Evolutionary conservation across 1,140 invertebrate genomes (phyloP), one percentile per base, ranked within the genome.

Genomic region (Ericerus pela): DNA sequence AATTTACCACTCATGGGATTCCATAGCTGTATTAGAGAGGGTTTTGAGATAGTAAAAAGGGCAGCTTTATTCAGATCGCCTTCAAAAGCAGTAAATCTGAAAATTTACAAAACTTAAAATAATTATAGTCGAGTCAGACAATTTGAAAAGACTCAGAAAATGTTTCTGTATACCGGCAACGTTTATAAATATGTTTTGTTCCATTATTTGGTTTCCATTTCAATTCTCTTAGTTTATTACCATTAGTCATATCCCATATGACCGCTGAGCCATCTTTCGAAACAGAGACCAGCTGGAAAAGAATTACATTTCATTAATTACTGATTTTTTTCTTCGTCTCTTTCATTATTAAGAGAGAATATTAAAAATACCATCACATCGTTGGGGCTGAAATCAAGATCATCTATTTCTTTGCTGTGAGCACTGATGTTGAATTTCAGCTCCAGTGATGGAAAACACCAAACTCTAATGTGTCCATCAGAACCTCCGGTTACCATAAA

Each of bases 401-500:
- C 91, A 69, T 95, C 91, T 56, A 96, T 81, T 74, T 91, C 88
- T 69, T 82, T 83, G 28, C 69, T 75, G 63, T 91, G 87, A 27
- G 77, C 80, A 59, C 79, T 69, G 20, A 95, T 70, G 59, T 84
- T 79, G 62, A 76, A 73, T 41, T 58, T 58, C 2, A 63, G 27
- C 37, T 77, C 73, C 66, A 92, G 73, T 61, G 81, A 77, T 12
- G 90, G 89, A 69, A 89, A 92, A 62, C 80, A 78, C 93, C 93
- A 98, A 2, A 95, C 64, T 60, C 91, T 75, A 18, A 97, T 68
- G 63, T 79, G 74, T 10, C 90, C 88, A 74, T 97, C 92, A 2
- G 84, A 81, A 26, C 93, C 91, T 58, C 88, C 94, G 5, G 92
- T 96, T 1, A 81, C 85, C 78, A 96, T 81, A 0, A 88, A 62